Percentiles rank a stretch among this genome's conserved stretches.
Conservation (phyloP, 2,888 invertebrate species). For the Lasioglossum morio region DNA sequence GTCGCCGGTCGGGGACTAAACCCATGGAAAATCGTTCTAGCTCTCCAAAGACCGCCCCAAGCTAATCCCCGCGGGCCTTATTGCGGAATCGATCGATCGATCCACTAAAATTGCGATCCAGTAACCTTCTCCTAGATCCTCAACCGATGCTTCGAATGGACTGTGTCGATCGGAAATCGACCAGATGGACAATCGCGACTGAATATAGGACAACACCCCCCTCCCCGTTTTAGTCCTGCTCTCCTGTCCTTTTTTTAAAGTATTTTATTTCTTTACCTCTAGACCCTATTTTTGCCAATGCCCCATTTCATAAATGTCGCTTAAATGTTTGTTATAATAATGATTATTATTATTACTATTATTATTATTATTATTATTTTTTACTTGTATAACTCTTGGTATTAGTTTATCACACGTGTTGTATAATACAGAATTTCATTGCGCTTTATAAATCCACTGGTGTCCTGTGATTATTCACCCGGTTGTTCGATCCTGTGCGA, state of each 20-base stretch:
- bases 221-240: not conserved
- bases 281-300: constrained; percentile 58
- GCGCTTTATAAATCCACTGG: constrained; percentile 60
- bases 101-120: not conserved
- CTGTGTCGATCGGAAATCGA: not conserved
- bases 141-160: constrained; percentile 6
- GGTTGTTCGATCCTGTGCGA: not conserved
- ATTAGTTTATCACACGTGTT: constrained; percentile 75
- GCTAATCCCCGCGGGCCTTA: not conserved
- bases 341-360: constrained; percentile 62
- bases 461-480: constrained; percentile 26
- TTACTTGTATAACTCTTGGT: constrained; percentile 70
- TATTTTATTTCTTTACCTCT: constrained; percentile 59
- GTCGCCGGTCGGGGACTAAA: constrained; percentile 17
- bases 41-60: constrained; percentile 45
- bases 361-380: constrained; percentile 68
- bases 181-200: constrained; percentile 23
- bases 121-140: not conserved
- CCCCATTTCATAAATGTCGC: constrained; percentile 62
- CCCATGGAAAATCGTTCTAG: constrained; percentile 31
- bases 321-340: constrained; percentile 68
- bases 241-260: constrained; percentile 41
- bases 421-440: constrained; percentile 75
- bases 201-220: not conserved
- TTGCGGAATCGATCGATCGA: constrained; percentile 29